Conservation (phyloP, 2,888 invertebrate species). For the Sinohyriopsis cumingii region DNA sequence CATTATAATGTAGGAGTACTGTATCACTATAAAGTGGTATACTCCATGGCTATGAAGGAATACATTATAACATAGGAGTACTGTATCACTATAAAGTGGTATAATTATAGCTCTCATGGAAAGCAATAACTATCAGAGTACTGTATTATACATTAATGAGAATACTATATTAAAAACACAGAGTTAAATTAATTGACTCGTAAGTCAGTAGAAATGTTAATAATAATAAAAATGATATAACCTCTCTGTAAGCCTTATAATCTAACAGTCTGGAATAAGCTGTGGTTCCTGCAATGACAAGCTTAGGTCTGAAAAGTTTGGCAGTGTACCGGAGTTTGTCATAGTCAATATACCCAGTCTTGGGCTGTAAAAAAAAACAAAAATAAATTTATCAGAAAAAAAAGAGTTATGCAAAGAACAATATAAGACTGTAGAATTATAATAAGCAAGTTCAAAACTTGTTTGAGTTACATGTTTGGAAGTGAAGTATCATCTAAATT, state of each 20-base stretch:
- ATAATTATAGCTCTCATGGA: too few species aligned
- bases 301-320: slow-evolving; percentile 88
- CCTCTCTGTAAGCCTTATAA: slow-evolving; percentile 74
- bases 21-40: too few species aligned
- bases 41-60: too few species aligned
- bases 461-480: too few species aligned
- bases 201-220: neutral
- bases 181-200: neutral
- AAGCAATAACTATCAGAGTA: too few species aligned
- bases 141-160: too few species aligned
- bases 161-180: too few species aligned
- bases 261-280: slow-evolving; percentile 76
- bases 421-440: neutral
- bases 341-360: slow-evolving; percentile 93
- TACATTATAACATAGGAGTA: too few species aligned
- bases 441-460: too few species aligned
- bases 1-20: too few species aligned
- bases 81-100: too few species aligned
- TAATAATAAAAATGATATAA: slow-evolving; percentile 20
- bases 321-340: slow-evolving; percentile 88
- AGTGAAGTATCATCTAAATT: too few species aligned
- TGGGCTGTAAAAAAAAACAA: slow-evolving; percentile 74
- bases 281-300: slow-evolving; percentile 88
- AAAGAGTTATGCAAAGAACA: neutral
- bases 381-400: neutral